Evolutionary conservation across 2,797 vertebrate species (phyloP), one percentile per base, ranked within the genome.

Genomic region (Tokudaia muenninki): DNA sequence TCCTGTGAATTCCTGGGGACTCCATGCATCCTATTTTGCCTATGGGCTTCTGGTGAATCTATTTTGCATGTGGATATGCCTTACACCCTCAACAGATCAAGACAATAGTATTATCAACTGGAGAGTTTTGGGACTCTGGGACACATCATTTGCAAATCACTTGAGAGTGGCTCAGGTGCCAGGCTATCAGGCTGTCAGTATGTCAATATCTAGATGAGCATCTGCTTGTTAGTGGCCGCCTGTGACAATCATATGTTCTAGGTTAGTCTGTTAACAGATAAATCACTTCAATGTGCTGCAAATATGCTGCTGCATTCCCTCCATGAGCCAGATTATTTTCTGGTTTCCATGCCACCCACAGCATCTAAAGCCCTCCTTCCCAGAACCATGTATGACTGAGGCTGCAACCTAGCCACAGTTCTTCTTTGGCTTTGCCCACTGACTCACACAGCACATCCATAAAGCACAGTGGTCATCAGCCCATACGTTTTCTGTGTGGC

Each of bases 141-240:
- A 67, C 80, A 88, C 61, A 67, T 92, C 61, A 29, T 80, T 92
- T 86, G 41, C 67, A 72, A 31, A 92, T 55, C 59, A 29, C 50
- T 31, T 50, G 84, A 87, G 59, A 34, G 84, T 37, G 26, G 65
- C 70, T 50, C 12, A 7, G 70, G 57, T 87, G 72, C 50, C 31
- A 21, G 63, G 52, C 2, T 78, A 78, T 87, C 50, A 77, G 80
- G 37, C 31, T 47, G 87, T 72, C 55, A 24, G 19, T 22, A 22
- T 67, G 41, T 10, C 50, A 22, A 47, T 24, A 44, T 50, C 44
- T n/a, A 10, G 87, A 57, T 86, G 61, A 21, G 37, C 55, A 75
- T 61, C 47, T 77, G n/a, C 41, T 12, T 7, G 47, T 3, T 83
- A 10, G 65, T 10, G 50, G 63, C 59, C 34, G 41, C 55, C 55